phyloP scores from a whole-genome alignment of 2,797 vertebrate species.

The Fundulus diaphanus region DNA sequence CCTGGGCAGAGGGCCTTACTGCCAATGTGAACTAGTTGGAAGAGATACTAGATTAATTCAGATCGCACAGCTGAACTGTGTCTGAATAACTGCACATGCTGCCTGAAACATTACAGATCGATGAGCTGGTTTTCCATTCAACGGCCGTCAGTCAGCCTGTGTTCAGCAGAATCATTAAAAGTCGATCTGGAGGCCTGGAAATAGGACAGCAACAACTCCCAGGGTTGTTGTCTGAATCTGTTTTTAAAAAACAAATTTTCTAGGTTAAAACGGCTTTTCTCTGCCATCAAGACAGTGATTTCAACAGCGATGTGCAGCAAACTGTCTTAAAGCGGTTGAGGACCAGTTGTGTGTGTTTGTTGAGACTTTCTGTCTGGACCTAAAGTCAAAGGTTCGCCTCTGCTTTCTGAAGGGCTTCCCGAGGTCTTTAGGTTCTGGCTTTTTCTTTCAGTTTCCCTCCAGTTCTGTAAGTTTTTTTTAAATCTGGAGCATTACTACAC shows the following conservation, averaged over 20 bases:
- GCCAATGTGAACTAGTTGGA: not conserved
- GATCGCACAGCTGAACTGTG: constrained; percentile 9
- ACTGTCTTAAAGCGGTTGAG: not conserved
- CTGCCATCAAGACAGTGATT: not conserved
- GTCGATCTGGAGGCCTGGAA: constrained; percentile 9
- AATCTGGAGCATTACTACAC: not conserved
- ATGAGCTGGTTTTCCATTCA: constrained; percentile 49
- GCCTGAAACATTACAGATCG: constrained; percentile 46
- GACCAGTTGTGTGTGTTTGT: not conserved
- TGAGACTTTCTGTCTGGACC: not conserved
- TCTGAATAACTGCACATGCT: constrained; percentile 33
- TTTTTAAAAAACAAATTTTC: not conserved
- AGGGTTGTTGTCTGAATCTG: no score
- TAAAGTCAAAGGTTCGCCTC: not conserved
- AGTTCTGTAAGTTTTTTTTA: not conserved
- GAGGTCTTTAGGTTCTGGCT: not conserved
- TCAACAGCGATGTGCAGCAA: not conserved
- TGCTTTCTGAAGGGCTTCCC: not conserved
- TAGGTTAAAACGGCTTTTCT: no score
- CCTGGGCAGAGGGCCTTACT: no score
- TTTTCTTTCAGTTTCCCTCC: not conserved
- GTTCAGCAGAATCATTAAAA: constrained; percentile 27
- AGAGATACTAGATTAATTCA: not conserved
- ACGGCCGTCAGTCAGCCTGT: not conserved
- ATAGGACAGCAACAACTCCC: not conserved